Percentiles rank a stretch among this genome's conserved stretches.
Conservation (phyloP, 2,888 invertebrate genomes). For the Vannuccia rotundouncinata region DNA sequence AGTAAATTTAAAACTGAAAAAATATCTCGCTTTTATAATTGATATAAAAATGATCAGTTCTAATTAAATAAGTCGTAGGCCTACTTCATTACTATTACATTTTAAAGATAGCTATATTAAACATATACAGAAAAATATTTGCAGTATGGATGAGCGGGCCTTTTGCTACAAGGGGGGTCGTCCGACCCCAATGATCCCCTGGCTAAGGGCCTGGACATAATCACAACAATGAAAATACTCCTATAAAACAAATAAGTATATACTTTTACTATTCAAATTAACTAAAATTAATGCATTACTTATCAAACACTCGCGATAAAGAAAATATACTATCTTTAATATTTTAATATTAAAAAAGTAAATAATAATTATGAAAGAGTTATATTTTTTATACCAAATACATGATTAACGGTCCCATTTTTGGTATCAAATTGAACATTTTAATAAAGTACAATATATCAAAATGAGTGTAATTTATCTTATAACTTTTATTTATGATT, state of each 20-base stretch:
- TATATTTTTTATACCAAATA: background rate
- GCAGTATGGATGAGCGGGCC: too few relatives aligned
- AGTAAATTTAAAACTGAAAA: too few relatives aligned
- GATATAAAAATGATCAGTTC: too few relatives aligned
- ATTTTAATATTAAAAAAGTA: background rate
- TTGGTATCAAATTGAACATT: background rate
- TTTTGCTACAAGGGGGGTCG: too few relatives aligned
- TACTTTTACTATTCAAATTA: background rate
- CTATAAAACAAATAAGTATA: background rate
- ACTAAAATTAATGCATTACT: background rate
- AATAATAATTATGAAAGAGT: background rate
- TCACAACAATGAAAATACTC: background rate
- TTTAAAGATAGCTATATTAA: too few relatives aligned
- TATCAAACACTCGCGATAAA: background rate
- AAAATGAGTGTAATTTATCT: background rate
- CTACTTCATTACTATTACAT: too few relatives aligned
- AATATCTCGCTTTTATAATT: too few relatives aligned
- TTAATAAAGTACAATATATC: background rate
- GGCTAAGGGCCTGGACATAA: too few relatives aligned
- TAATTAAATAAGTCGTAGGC: too few relatives aligned
- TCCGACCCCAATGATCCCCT: too few relatives aligned
- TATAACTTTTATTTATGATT: background rate
- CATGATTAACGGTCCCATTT: background rate
- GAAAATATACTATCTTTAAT: background rate
- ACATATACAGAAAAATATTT: too few relatives aligned